Base-by-base conservation (phyloP, 2,113 vertebrate species). In the Salminus brasiliensis region DNA sequence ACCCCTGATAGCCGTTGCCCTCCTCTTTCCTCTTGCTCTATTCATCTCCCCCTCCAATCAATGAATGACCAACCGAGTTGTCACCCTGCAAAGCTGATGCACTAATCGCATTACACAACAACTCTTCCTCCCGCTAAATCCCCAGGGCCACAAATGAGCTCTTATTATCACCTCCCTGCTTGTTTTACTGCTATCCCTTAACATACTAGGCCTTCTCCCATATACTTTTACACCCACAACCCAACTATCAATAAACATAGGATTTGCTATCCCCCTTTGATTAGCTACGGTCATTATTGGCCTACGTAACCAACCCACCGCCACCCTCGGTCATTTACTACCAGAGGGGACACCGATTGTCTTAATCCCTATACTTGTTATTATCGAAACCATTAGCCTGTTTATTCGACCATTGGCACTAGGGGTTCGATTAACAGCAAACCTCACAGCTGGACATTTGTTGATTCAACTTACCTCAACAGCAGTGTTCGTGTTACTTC, bases 381-480 rank as follows among this genome's bases (percentile, higher is more conserved):
- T 87, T 9, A 84, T 87, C 52, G 79, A 87, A 53, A 85, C 79
- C 2, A 82, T 84, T 8, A 84, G 81, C 53, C 36, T 87, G n/a
- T 71, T 87, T 30, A 84, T 87, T 21, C 85, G 84, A 2, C 78
- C 83, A 0, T 0, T 85, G 0, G 81, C 74, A 4, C 49, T 87
- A 11, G 83, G 72, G 0, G 81, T 87, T 1, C 81, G 85, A 45
- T 43, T 85, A 0, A 76, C 74, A 30, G 81, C 74, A 0, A 85
- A 83, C 4, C 23, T 84, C 6, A 85, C 79, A 25, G 55, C 83
- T 0, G 85, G 83, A 0, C 80, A 86, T 18, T 39, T 85, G 1
- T 16, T 86, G 0, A 76, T 79, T 7, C 74, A 81, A 78, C 55
- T 86, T 4, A 72, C 68, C 2, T 4, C 55, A 3, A 76, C 75